phyloP scores from a whole-genome alignment of 2,888 invertebrate species.

The Dysmachus trigonus region DNA sequence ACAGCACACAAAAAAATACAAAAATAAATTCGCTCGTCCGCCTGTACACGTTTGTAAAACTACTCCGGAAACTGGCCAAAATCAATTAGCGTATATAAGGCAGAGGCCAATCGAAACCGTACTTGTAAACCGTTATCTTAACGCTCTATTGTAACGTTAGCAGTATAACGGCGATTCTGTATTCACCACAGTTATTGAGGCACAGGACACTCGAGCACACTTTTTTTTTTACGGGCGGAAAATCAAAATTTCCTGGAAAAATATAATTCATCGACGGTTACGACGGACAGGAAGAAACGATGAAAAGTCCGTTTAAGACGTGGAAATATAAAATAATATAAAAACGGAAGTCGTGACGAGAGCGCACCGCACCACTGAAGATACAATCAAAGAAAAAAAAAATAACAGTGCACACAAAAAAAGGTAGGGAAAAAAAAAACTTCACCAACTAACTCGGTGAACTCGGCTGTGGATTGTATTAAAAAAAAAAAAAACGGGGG shows the following conservation, averaged over 20 bases:
- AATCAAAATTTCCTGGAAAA: background rate
- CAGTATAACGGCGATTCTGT: background rate
- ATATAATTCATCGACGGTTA: constrained; percentile 20
- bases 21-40: background rate
- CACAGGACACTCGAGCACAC: background rate
- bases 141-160: background rate
- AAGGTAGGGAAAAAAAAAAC: background rate
- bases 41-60: background rate
- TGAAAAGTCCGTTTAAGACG: background rate
- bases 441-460: background rate
- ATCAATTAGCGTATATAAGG: background rate
- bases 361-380: background rate
- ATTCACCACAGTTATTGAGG: background rate
- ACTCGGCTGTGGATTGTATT: background rate
- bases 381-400: background rate
- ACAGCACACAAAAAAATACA: no score
- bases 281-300: background rate
- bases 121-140: background rate
- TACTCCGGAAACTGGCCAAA: background rate
- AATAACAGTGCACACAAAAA: background rate
- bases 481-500: background rate
- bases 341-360: background rate
- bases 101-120: background rate
- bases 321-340: background rate
- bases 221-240: background rate